Evolutionary conservation across 2,797 vertebrate genomes (phyloP), one percentile per base, ranked within the genome.

Genomic region (Notoglanidium macrostoma): DNA sequence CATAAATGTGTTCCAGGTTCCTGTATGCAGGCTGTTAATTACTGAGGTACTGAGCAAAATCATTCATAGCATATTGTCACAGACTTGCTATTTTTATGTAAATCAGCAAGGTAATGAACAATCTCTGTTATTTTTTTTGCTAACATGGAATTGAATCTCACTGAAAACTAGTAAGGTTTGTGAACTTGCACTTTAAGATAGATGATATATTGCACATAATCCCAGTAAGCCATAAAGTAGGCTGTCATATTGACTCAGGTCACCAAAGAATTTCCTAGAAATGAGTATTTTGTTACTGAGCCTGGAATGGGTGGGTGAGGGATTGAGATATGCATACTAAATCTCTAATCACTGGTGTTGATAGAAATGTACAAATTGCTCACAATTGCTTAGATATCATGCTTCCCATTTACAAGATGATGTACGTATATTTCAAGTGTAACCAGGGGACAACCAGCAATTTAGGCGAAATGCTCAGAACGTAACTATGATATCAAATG

Each of bases 171-270:
- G 79, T 88, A 74, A 87, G 81, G 79, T 89, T 89, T 74, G 84
- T 83, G 55, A 77, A 85, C 35, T 90, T 85, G 90, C 90, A 91
- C 90, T 91, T 91, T 91, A 91, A 87, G 83, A 51, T 83, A 87
- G 86, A 84, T 70, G 35, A 90, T 67, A 40, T 68, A 87, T 91
- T 90, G 88, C 89, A 90, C 89, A 91, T 76, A 91, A 88, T 88
- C 90, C 90, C 90, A 90, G 89, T 89, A 85, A 89, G 90, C 90
- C 90, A 88, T 89, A 90, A 49, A 88, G 90, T 91, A 89, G 87
- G 83, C 85, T 83, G 55, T 61, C 77, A 85, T 85, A 63, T 85
- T 89, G 87, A 76, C 86, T 85, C 73, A 88, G 87, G 68, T 90
- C 90, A 90, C 90, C 90, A 91, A 91, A 90, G 90, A 90, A 86